Evolutionary conservation across 2,888 invertebrate species (phyloP), one percentile per base, ranked within the genome.

Genomic region (Eristalis intricaria): DNA sequence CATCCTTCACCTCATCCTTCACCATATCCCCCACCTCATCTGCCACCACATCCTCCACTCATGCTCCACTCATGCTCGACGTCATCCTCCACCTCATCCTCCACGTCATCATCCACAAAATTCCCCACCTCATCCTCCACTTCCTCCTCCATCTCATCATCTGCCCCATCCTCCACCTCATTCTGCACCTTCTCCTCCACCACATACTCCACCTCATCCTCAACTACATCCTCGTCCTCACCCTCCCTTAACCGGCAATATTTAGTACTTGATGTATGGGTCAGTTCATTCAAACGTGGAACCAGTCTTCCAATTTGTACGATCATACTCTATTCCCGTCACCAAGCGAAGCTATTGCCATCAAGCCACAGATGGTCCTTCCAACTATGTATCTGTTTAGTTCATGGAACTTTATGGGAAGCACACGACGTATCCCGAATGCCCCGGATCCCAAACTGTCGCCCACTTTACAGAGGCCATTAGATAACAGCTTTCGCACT

Each of bases 401-500:
- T 56, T 38, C 19, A 32, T 50, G 64, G 8, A 64, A 70, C 58
- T 64, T 64, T 64, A 43, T 60, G 68, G 32, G 23, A 50, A 73
- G 58, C 71, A 15, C 43, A 66, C 56, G 65, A n/a, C n/a, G 7
- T 5, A 19, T 50, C 65, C 65, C 65, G 58, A 60, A 60, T 64
- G 35, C 13, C 2, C 43, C 68, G 32, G 38, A 56, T 23, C 61
- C 26, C 43, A 63, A 70, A 29, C 63, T 38, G 26, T 65, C 56
- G 64, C 70, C 78, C 38, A 40, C 66, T 66, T 80, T 58, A 65
- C 58, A 50, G 61, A 10, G 4, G 60, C 80, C 50, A 73, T 74
- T 80, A 80, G 80, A 80, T 80, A 80, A 66, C 66, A 58, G 61
- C 80, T 35, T 80, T 80, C 80, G 61, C 73, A 81, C 81, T 69